Evolutionary conservation across 1,140 invertebrate species (phyloP).

Genomic region (Samia ricini): DNA sequence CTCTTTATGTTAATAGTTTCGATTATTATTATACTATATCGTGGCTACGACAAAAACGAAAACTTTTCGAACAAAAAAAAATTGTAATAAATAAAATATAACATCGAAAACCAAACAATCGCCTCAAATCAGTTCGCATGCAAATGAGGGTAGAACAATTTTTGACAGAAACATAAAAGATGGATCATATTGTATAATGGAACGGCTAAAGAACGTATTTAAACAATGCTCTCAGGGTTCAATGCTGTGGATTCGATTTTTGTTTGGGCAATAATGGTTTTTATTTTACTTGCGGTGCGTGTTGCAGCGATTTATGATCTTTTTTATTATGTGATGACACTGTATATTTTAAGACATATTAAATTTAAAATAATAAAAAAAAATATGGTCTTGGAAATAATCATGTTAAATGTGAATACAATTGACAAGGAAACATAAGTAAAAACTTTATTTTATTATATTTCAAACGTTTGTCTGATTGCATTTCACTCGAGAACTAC

Average conservation of each 20-base stretch:
- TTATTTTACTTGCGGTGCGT: not conserved
- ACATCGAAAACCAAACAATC: not conserved
- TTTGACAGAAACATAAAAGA: constrained; percentile 4
- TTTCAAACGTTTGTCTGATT: too few species aligned
- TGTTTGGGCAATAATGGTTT: constrained; percentile 1
- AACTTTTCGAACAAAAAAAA: not conserved
- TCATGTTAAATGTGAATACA: too few species aligned
- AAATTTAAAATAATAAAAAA: too few species aligned
- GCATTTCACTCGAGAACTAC: too few species aligned
- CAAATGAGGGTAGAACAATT: not conserved
- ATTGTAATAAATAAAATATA: not conserved
- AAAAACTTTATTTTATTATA: too few species aligned
- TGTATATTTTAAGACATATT: too few species aligned
- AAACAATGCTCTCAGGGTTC: not conserved
- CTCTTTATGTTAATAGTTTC: too few species aligned
- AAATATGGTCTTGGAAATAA: too few species aligned
- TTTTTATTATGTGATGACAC: too few species aligned
- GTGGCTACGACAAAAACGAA: not conserved
- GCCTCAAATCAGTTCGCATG: not conserved
- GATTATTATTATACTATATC: not conserved
- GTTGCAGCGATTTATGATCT: not conserved
- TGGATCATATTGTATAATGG: constrained; percentile 2
- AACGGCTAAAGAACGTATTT: not conserved
- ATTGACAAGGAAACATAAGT: too few species aligned
- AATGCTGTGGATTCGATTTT: constrained; percentile 1